Conservation (phyloP, 2,797 vertebrate species). For the Enteromius mattozi region DNA sequence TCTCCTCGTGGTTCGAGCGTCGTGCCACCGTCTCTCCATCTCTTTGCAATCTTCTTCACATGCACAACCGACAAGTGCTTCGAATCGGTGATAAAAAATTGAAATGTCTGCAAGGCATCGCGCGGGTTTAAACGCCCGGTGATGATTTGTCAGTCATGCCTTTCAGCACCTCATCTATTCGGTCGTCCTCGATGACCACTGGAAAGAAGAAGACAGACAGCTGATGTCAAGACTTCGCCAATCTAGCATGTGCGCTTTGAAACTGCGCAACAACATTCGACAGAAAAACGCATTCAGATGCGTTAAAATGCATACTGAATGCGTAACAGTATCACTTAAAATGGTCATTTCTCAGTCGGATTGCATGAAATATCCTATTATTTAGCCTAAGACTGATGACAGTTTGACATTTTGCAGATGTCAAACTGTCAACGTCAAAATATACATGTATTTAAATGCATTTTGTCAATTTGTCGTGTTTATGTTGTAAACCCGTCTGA, state of each 20-base stretch:
- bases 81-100: conserved; percentile 85
- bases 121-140: conserved; percentile 90
- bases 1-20: conserved; percentile 68
- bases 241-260: background rate
- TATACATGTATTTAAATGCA: background rate
- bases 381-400: background rate
- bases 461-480: background rate
- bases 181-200: conserved; percentile 99
- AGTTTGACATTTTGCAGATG: background rate
- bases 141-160: conserved; percentile 97
- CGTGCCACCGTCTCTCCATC: conserved; percentile 70
- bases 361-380: background rate
- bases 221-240: background rate
- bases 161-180: conserved; percentile 98
- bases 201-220: conserved; percentile 63
- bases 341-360: background rate
- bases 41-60: conserved; percentile 83
- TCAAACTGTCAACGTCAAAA: background rate
- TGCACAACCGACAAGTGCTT: conserved; percentile 89
- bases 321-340: background rate
- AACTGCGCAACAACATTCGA: conserved; percentile 22
- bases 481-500: background rate
- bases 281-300: background rate
- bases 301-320: background rate
- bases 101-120: conserved; percentile 83